Conservation (phyloP, 1,140 invertebrate species). For the Drosophila triauraria region DNA sequence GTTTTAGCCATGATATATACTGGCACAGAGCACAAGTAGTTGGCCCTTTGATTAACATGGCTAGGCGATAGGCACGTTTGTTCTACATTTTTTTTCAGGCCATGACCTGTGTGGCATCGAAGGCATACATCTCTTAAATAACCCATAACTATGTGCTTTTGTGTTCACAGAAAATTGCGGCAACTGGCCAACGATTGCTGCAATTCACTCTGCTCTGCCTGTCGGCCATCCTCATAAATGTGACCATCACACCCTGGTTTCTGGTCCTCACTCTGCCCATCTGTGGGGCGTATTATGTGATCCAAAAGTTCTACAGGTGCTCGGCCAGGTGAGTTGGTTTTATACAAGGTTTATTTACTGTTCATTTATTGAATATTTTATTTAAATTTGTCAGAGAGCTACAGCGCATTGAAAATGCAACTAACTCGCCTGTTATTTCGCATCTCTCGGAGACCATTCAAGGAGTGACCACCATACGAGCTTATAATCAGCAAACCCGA, state of each 20-base stretch:
- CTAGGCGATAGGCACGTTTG: constrained; percentile 66
- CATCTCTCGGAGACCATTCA: constrained; percentile 90
- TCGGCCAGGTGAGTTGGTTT: constrained; percentile 88
- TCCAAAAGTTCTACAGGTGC: constrained; percentile 90
- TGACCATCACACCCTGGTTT: constrained; percentile 90
- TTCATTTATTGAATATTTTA: background rate
- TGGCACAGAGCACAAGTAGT: constrained; percentile 28
- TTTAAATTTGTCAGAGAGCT: constrained; percentile 87
- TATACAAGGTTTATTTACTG: background rate
- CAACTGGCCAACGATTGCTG: constrained; percentile 89
- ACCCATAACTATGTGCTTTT: constrained; percentile 19
- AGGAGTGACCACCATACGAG: constrained; percentile 90
- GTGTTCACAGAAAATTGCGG: constrained; percentile 90
- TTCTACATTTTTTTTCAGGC: background rate
- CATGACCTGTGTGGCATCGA: background rate
- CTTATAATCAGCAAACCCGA: constrained; percentile 88
- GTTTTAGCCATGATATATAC: constrained; percentile 54
- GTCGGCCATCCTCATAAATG: constrained; percentile 90
- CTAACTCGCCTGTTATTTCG: constrained; percentile 90
- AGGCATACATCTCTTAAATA: background rate
- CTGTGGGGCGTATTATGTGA: constrained; percentile 88
- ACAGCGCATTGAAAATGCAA: constrained; percentile 89
- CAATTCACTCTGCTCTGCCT: constrained; percentile 90
- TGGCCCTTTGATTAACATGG: constrained; percentile 55
- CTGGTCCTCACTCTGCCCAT: constrained; percentile 89